Conservation (phyloP, 2,797 vertebrate genomes). For the Sebastes wilsoni region DNA sequence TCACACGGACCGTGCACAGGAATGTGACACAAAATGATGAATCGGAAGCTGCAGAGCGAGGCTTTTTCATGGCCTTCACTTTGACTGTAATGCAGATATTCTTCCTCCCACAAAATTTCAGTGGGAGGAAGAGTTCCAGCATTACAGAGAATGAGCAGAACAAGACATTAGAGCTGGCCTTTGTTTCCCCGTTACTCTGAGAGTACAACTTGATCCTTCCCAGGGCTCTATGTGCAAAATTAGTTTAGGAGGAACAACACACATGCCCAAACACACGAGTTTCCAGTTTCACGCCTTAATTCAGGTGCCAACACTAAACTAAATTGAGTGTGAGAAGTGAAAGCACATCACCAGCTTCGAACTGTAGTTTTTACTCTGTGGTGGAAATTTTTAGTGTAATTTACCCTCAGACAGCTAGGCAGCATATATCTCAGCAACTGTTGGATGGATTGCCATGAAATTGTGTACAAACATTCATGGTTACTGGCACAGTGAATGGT, state of each 20-base stretch:
- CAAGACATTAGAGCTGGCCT: constrained; percentile 8
- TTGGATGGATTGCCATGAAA: not conserved
- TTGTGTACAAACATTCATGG: not conserved
- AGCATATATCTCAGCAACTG: not conserved
- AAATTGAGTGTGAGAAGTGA: not conserved
- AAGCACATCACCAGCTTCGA: not conserved
- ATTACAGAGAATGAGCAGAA: not conserved
- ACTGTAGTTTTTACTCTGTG: not conserved
- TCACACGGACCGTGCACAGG: constrained; percentile 59
- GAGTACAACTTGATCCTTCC: constrained; percentile 50
- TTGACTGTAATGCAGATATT: constrained; percentile 41
- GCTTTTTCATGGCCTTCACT: constrained; percentile 19
- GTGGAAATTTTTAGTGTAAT: not conserved
- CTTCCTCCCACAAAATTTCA: not conserved
- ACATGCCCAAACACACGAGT: constrained; percentile 2
- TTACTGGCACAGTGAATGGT: not conserved
- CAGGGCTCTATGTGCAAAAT: constrained; percentile 21
- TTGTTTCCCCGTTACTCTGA: constrained; percentile 41
- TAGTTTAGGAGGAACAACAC: constrained; percentile 16
- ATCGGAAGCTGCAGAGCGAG: constrained; percentile 40
- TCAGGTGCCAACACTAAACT: not conserved
- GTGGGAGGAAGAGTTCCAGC: constrained; percentile 14
- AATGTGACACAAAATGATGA: constrained; percentile 70
- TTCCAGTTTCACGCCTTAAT: constrained; percentile 38
- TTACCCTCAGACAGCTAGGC: not conserved